Base-by-base conservation (phyloP, 2,113 vertebrate genomes). In the Nannobrachium achirus region DNA sequence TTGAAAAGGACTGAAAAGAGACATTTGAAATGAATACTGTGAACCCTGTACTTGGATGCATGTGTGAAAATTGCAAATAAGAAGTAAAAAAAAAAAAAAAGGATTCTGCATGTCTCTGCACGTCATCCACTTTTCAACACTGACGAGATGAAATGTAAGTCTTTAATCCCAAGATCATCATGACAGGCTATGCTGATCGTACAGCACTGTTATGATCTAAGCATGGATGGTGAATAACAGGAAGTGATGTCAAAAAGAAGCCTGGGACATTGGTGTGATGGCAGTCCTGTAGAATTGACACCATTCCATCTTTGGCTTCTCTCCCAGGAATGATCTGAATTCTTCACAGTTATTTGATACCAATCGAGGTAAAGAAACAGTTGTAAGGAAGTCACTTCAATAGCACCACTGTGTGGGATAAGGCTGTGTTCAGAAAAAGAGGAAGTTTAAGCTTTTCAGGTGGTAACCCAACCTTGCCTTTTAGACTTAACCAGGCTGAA, bases 181-280 rank as follows among this genome's bases (percentile, higher is more conserved):
- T 4, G 14, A 52, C 10, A 0, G 25, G 19, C 16, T 45, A 10
- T 13, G 6, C 65, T 6, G 15, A 46, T 38, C 67, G 57, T 55
- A 16, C n/a, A n/a, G n/a, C n/a, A n/a, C n/a, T n/a, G n/a, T n/a
- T n/a, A n/a, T n/a, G n/a, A n/a, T n/a, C n/a, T 66, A 67, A 80
- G 69, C 71, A 73, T 42, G 51, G 44, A 38, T 44, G 69, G 10
- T 33, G 55, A 75, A 79, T 83, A 83, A 87, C 78, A 88, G 79
- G 81, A 84, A 77, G 41, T 65, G 75, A 73, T 63, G 58, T 64
- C 59, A 40, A 25, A 40, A 13, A 56, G 20, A 69, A 45, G 50
- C 16, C 56, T 79, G 66, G 68, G 64, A 55, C 59, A 53, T 48
- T 1, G 60, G 65, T 45, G 64, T 14, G 56, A 18, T 13, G 1